phyloP scores from a whole-genome alignment of 2,888 invertebrate genomes.

The Eurytoma californica region DNA sequence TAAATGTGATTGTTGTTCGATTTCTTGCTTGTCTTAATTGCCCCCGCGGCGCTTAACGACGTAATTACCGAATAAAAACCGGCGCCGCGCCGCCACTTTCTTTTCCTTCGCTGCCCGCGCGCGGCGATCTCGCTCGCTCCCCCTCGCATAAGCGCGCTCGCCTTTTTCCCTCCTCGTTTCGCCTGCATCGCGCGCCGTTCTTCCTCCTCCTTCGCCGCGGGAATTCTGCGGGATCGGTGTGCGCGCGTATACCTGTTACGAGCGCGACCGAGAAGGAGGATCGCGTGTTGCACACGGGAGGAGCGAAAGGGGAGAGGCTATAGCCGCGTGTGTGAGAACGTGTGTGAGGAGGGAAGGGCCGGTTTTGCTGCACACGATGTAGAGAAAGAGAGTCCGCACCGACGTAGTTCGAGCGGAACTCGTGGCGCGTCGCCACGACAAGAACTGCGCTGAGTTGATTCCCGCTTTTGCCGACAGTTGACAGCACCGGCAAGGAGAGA shows the following conservation, averaged over 20 bases:
- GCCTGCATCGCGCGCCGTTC: constrained; percentile 2
- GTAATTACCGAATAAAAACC: constrained; percentile 71
- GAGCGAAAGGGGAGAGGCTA: constrained; percentile 43
- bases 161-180: constrained; percentile 11
- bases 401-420: constrained; percentile 58
- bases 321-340: background rate
- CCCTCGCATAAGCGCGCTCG: background rate
- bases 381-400: constrained; percentile 39
- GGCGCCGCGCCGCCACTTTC: constrained; percentile 46
- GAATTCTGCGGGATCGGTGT: constrained; percentile 5
- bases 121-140: constrained; percentile 6
- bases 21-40: constrained; percentile 72
- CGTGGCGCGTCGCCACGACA: constrained; percentile 62
- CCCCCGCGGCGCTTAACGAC: constrained; percentile 69
- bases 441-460: constrained; percentile 48
- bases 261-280: constrained; percentile 1
- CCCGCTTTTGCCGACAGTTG: constrained; percentile 65
- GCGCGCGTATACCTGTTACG: background rate
- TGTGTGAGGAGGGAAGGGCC: constrained; percentile 50
- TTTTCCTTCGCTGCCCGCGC: background rate
- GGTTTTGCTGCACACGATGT: constrained; percentile 20
- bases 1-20: constrained; percentile 72
- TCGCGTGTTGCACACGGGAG: constrained; percentile 41
- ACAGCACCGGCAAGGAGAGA: constrained; percentile 72
- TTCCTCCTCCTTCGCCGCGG: constrained; percentile 27